phyloP scores from a whole-genome alignment of 2,888 invertebrate species.

The Microplitis deprimator region DNA sequence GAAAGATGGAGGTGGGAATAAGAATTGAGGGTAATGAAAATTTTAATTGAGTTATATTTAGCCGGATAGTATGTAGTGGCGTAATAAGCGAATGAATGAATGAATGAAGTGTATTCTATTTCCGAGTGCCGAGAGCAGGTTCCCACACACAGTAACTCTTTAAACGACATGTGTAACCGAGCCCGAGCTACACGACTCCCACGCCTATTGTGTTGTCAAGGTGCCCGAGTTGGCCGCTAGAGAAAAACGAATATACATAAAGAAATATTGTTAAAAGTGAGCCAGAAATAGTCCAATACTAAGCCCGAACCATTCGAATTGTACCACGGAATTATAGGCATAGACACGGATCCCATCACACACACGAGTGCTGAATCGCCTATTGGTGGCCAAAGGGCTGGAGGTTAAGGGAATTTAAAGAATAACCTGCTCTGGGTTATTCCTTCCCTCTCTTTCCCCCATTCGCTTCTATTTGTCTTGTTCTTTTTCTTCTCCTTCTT shows the following conservation, averaged over 20 bases:
- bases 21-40: too few relatives aligned
- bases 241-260: slow-evolving; percentile 42
- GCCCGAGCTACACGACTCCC: slow-evolving; percentile 63
- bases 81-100: neutral
- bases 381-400: slow-evolving; percentile 64
- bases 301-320: slow-evolving; percentile 29
- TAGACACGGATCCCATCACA: slow-evolving; percentile 43
- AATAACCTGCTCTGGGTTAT: slow-evolving; percentile 45
- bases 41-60: too few relatives aligned
- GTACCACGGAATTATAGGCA: slow-evolving; percentile 48
- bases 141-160: slow-evolving; percentile 57
- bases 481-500: slow-evolving; percentile 28
- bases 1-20: too few relatives aligned
- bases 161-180: slow-evolving; percentile 59
- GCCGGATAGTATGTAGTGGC: slow-evolving; percentile 20
- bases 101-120: slow-evolving; percentile 49
- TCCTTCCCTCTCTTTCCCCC: slow-evolving; percentile 11
- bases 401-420: slow-evolving; percentile 55
- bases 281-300: slow-evolving; percentile 42
- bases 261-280: slow-evolving; percentile 48
- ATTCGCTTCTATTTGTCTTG: neutral
- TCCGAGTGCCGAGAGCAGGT: slow-evolving; percentile 44
- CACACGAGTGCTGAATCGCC: slow-evolving; percentile 54
- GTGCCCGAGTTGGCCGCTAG: slow-evolving; percentile 48
- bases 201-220: slow-evolving; percentile 64